Evolutionary conservation across 2,888 invertebrate species (phyloP).

Genomic region (Drosophila nr. perissopoda): DNA sequence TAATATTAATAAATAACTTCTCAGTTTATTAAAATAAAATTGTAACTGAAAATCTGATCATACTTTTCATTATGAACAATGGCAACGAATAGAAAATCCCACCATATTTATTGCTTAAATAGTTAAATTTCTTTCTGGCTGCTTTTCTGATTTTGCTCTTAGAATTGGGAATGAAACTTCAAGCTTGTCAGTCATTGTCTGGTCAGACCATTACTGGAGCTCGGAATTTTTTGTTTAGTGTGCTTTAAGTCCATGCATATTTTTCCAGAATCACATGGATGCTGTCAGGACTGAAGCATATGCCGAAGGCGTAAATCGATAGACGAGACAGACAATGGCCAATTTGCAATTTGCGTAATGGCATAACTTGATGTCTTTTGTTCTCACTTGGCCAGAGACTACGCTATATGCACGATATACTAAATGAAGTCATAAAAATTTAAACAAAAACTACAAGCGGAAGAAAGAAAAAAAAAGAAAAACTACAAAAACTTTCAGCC

Average conservation of each 20-base stretch:
- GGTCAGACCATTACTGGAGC: neutral
- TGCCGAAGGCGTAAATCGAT: conserved; percentile 56
- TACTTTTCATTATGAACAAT: neutral
- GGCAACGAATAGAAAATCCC: neutral
- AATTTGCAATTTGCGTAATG: conserved; percentile 74
- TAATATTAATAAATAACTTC: neutral
- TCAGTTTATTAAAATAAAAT: neutral
- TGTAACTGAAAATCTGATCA: neutral
- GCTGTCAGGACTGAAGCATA: conserved; percentile 31
- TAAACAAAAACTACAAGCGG: conserved; percentile 52
- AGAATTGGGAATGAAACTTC: neutral
- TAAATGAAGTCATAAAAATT: conserved; percentile 74
- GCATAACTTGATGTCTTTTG: conserved; percentile 34
- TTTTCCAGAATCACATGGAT: conserved; percentile 46
- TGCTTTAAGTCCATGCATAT: conserved; percentile 45
- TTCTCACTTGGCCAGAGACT: conserved; percentile 23
- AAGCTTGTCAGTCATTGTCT: neutral
- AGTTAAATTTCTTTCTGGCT: neutral
- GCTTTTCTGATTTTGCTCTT: neutral
- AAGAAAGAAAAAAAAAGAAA: conserved; percentile 11
- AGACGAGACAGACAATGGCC: conserved; percentile 56
- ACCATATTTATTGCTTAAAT: neutral
- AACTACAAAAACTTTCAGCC: conserved; percentile 60
- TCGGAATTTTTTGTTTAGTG: conserved; percentile 21
- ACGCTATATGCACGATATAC: conserved; percentile 35